These are phyloP conservation scores for Caenorhabditis sp. DNA, from an alignment of 2,888 invertebrate genomes.

Conservation along the genomic window DNA sequence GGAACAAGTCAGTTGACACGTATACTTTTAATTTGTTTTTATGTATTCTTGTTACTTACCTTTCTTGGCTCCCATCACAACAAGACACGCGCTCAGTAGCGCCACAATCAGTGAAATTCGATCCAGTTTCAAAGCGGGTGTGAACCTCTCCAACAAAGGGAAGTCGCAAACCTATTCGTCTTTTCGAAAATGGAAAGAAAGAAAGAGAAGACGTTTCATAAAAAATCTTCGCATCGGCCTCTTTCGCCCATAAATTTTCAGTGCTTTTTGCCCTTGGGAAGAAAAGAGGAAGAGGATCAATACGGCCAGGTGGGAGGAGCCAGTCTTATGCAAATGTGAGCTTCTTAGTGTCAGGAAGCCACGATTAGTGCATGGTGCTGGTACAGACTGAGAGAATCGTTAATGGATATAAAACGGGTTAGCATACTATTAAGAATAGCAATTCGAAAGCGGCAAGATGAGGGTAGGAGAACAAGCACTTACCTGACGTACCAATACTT, in stretches of 20 bases:
- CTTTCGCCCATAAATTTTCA: slow-evolving; percentile 20
- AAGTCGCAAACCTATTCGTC: slow-evolving; percentile 31
- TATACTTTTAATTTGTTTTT: too few species aligned
- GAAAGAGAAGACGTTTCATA: slow-evolving; percentile 51
- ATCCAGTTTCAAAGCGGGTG: slow-evolving; percentile 29
- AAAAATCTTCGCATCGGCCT: slow-evolving; percentile 34
- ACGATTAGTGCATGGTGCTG: slow-evolving; percentile 14
- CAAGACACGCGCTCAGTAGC: slow-evolving; percentile 19
- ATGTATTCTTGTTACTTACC: slow-evolving; percentile 17
- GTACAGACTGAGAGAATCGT: not conserved
- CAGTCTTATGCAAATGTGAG: slow-evolving; percentile 17
- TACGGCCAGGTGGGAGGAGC: slow-evolving; percentile 49
- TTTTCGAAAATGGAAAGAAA: not conserved
- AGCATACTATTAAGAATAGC: too few species aligned
- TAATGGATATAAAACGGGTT: not conserved
- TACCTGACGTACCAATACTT: slow-evolving; percentile 46
- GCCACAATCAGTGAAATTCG: not conserved
- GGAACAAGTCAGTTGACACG: too few species aligned
- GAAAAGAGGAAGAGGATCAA: slow-evolving; percentile 18
- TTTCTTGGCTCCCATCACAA: slow-evolving; percentile 42
- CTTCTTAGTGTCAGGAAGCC: slow-evolving; percentile 4
- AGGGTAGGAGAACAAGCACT: not conserved
- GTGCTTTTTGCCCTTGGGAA: slow-evolving; percentile 22
- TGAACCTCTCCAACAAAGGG: not conserved
- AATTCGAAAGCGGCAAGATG: too few species aligned